phyloP scores from a whole-genome alignment of 2,113 vertebrate species.

The Pomatorhinus ruficollis region DNA sequence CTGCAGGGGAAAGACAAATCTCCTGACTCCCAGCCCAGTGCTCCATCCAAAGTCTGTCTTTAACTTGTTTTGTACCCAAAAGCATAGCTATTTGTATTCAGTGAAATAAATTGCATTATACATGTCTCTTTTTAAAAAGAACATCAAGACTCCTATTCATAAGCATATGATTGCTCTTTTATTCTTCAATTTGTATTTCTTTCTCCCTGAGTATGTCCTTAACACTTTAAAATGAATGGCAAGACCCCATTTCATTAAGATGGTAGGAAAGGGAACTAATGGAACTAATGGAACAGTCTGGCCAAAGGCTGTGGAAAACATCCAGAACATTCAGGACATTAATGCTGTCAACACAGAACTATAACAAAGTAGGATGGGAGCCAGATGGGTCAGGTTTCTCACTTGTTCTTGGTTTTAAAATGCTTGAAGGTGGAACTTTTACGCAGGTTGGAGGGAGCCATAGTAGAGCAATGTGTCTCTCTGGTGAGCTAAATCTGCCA shows the following conservation, averaged over 20 bases:
- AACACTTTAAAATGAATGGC: background rate
- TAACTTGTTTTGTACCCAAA: background rate
- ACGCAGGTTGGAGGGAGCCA: background rate
- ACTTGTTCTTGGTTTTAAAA: background rate
- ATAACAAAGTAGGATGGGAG: background rate
- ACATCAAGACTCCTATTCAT: background rate
- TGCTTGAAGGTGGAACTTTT: background rate
- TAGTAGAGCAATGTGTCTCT: fast-evolving
- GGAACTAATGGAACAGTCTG: background rate
- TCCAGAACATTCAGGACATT: background rate
- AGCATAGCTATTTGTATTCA: background rate
- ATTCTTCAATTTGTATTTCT: background rate
- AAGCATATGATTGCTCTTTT: background rate
- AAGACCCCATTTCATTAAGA: background rate
- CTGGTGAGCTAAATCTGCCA: background rate
- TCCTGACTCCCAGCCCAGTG: background rate
- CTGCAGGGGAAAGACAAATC: background rate
- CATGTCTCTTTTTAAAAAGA: background rate
- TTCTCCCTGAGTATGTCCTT: background rate
- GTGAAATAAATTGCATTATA: background rate
- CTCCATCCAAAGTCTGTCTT: background rate
- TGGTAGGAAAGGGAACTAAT: background rate
- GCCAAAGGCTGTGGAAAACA: background rate
- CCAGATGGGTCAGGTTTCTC: background rate
- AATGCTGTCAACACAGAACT: background rate